Conservation (phyloP, 2,113 vertebrate species). For the Typhlomys cinereus region DNA sequence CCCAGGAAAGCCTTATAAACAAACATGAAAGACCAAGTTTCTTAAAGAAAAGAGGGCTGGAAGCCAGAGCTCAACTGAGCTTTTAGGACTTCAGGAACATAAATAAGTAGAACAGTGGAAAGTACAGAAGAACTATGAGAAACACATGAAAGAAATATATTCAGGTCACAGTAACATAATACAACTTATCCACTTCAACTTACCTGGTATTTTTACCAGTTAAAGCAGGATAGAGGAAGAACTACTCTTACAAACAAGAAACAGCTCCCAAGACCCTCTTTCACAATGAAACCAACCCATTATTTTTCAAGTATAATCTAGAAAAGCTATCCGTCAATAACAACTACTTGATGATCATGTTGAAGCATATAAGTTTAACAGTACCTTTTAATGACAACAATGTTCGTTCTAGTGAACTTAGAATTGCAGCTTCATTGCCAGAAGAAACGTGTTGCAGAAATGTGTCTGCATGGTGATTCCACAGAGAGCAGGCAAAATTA, state of each 20-base stretch:
- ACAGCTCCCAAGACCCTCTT: constrained; percentile 1
- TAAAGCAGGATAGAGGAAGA: background rate
- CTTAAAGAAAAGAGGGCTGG: background rate
- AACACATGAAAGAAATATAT: background rate
- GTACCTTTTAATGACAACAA: constrained; percentile 97
- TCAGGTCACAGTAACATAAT: background rate
- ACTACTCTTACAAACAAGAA: constrained; percentile 46
- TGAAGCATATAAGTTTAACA: background rate
- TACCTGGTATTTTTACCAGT: background rate
- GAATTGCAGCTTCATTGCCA: constrained; percentile 88
- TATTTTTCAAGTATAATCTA: background rate
- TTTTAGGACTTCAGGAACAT: background rate
- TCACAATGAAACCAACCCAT: background rate
- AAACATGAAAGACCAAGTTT: background rate
- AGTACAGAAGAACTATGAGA: background rate
- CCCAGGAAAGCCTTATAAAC: background rate
- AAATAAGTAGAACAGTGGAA: background rate
- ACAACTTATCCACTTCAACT: background rate
- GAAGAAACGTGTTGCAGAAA: constrained; percentile 93
- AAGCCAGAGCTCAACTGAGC: background rate
- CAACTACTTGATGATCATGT: background rate
- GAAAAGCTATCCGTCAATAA: background rate
- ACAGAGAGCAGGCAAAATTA: constrained; percentile 95
- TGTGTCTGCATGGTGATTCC: constrained; percentile 97
- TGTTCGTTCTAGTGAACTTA: constrained; percentile 94